A percentile compares a stretch with the other conserved stretches of the same genome.
Evolutionary conservation across 2,797 vertebrate species (phyloP).

Genomic region (Sebastes vulpes): DNA sequence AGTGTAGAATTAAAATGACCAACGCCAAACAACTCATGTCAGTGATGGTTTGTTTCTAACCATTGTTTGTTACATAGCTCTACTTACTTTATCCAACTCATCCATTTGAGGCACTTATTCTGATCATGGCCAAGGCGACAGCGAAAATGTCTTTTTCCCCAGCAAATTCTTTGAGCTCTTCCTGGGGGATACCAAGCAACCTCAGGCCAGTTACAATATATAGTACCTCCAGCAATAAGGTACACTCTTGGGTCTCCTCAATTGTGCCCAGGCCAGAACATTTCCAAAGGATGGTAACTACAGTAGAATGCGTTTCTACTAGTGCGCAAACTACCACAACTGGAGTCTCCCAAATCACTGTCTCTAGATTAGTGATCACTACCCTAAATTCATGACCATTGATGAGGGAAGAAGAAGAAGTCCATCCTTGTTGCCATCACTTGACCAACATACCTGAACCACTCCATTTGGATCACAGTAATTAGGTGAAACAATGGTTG

Average conservation of each 20-base stretch:
- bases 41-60: neutral
- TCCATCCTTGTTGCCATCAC: neutral
- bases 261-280: neutral
- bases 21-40: neutral
- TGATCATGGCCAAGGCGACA: neutral
- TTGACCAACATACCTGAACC: neutral
- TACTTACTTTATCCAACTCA: neutral
- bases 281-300: neutral
- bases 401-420: neutral
- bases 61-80: neutral
- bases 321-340: neutral
- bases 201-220: neutral
- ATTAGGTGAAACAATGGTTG: neutral
- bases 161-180: neutral
- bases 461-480: neutral
- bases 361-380: neutral
- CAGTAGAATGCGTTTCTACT: neutral
- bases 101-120: neutral
- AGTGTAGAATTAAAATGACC: neutral
- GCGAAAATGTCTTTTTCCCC: neutral
- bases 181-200: neutral
- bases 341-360: neutral
- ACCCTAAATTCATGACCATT: neutral
- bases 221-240: neutral
- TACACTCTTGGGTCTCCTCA: neutral